Conservation (phyloP, 2,113 vertebrate genomes). For the Pipa parva region DNA sequence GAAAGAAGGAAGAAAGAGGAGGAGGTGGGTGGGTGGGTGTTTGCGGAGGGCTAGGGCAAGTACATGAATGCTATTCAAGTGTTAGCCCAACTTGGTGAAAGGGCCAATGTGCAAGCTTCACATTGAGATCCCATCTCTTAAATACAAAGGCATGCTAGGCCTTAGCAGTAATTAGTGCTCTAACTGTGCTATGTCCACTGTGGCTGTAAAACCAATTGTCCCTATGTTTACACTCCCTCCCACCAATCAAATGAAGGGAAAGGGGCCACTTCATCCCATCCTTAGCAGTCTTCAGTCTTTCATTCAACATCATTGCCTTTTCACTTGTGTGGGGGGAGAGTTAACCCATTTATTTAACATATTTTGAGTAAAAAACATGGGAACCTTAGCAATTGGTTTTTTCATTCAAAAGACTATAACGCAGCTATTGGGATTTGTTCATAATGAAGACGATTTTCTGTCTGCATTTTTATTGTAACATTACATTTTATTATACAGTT, state of each 20-base stretch:
- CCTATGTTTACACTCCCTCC: slow-evolving; percentile 54
- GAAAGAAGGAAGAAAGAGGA: slow-evolving; percentile 50
- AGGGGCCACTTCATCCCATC: slow-evolving; percentile 31
- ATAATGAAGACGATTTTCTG: too few relatives aligned
- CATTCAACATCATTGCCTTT: slow-evolving; percentile 28
- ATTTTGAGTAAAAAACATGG: too few relatives aligned
- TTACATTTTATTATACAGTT: neutral
- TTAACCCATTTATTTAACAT: slow-evolving; percentile 14
- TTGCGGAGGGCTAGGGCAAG: slow-evolving; percentile 27
- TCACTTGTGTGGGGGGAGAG: neutral
- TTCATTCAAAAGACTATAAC: too few relatives aligned
- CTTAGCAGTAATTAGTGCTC: slow-evolving; percentile 72
- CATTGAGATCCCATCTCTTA: slow-evolving; percentile 54
- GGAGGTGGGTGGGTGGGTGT: slow-evolving; percentile 27
- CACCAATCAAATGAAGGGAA: slow-evolving; percentile 11
- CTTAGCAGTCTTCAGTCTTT: slow-evolving; percentile 27
- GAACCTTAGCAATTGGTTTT: too few relatives aligned
- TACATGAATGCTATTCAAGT: slow-evolving; percentile 58
- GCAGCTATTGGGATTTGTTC: too few relatives aligned
- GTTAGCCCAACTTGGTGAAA: slow-evolving; percentile 59
- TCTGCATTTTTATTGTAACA: too few relatives aligned
- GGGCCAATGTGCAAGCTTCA: slow-evolving; percentile 56
- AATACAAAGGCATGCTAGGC: slow-evolving; percentile 59
- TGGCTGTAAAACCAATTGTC: slow-evolving; percentile 58
- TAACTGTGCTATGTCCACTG: slow-evolving; percentile 61